A percentile compares a stretch with the other conserved stretches of the same genome.
These are phyloP conservation scores for Amphiprion ocellaris DNA, from an alignment of 2,113 vertebrate genomes.

Conservation along the genomic window DNA sequence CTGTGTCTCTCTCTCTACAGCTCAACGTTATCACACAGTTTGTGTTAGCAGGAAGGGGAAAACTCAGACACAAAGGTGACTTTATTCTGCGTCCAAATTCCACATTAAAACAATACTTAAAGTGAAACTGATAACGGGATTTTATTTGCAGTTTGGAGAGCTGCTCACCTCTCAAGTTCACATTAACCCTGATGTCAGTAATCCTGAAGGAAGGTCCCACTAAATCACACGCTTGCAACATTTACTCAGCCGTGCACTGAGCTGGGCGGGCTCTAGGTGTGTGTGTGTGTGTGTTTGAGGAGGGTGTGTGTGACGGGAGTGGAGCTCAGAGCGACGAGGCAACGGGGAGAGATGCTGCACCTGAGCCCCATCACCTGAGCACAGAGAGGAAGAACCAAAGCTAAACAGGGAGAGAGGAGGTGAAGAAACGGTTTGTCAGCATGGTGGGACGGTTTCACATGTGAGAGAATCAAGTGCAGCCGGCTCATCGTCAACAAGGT, in stretches of 20 bases:
- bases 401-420: conserved; percentile 8
- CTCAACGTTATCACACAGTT: conserved; percentile 2
- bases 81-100: conserved; percentile 51
- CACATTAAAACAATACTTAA: conserved; percentile 38
- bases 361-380: conserved; percentile 71
- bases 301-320: conserved; percentile 65
- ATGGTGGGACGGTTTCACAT: conserved; percentile 67
- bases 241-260: conserved; percentile 70
- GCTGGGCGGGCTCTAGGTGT: conserved; percentile 64
- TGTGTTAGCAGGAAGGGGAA: conserved; percentile 29
- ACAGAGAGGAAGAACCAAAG: not conserved
- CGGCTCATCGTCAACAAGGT: conserved; percentile 69
- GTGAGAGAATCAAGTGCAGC: conserved; percentile 44
- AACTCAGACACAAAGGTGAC: conserved; percentile 36
- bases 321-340: conserved; percentile 45
- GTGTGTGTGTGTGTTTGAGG: conserved; percentile 59
- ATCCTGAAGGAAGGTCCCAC: conserved; percentile 42
- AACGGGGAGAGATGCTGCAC: conserved; percentile 72
- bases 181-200: conserved; percentile 47
- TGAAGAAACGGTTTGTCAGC: conserved; percentile 13
- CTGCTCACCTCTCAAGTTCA: conserved; percentile 50
- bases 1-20: not conserved
- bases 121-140: conserved; percentile 28
- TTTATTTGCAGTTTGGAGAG: conserved; percentile 54
- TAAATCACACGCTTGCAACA: conserved; percentile 73